Base-by-base conservation (phyloP, 2,888 invertebrate genomes). In the Leptodirus hochenwartii region DNA sequence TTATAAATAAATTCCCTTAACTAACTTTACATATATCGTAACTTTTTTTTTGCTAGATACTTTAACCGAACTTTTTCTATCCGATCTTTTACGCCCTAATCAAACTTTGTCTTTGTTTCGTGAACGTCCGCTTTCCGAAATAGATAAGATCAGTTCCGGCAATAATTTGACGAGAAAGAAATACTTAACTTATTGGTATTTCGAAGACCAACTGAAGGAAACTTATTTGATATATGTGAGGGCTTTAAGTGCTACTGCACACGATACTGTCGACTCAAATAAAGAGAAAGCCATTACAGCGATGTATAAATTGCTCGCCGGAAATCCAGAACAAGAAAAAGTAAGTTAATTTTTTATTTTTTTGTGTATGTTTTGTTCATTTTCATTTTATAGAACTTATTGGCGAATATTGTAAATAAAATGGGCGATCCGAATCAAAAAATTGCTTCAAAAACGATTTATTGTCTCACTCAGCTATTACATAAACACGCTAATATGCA, bases 401-500 rank as follows among this genome's bases (percentile, higher is more conserved):
- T 96, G 2, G 62, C 70, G 0, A 67, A 78, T 48, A 56, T 98
- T 26, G 77, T 93, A 3, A 96, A 98, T 53, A 96, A 98, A 54
- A 61, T 98, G 6, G 96, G 96, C 8, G 96, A 98, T 59, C 93
- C 95, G 0, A 68, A 70, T 6, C 70, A 75, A 41, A 79, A 82
- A 43, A 74, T 95, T 1, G 88, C 87, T 0, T 80, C 91, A 0
- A 84, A 85, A 56, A 77, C 82, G 1, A 69, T 87, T 22, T 80
- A 84, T 54, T 78, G 84, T 38, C 60, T 98, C 6, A 74, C 75
- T 16, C 80, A 82, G 46, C 56, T 96, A 3, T 61, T 90, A 0
- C 66, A 70, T 37, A 69, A 75, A 41, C 93, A 95, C 57, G 80
- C 88, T 0, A 81, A 82, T 41, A 95, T 95, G 90, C 90, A 91